Evolutionary conservation across 2,113 vertebrate genomes (phyloP).

Genomic region (Peromyscus leucopus): DNA sequence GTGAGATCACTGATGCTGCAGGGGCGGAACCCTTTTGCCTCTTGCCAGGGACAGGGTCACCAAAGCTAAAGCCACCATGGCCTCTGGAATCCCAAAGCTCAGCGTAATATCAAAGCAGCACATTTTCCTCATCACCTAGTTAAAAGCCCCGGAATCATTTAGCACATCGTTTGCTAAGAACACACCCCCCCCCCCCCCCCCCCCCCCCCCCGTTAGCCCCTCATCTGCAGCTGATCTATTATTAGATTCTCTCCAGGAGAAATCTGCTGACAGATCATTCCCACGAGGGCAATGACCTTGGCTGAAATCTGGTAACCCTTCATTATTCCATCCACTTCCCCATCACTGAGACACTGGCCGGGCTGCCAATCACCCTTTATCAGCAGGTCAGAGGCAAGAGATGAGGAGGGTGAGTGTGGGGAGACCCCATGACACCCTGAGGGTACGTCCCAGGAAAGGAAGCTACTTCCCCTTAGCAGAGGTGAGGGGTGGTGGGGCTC

Average conservation of each 20-base stretch:
- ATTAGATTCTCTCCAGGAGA: neutral
- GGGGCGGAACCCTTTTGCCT: neutral
- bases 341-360: neutral
- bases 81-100: neutral
- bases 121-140: neutral
- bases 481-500: fast-evolving
- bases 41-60: neutral
- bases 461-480: neutral
- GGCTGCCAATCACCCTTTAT: neutral
- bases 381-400: neutral
- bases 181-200: neutral
- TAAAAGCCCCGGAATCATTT: neutral
- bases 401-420: neutral
- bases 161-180: neutral
- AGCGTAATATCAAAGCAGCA: too few relatives aligned
- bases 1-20: neutral
- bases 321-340: neutral
- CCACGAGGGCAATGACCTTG: neutral
- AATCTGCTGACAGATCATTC: neutral
- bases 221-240: neutral
- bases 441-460: neutral
- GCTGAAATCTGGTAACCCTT: neutral
- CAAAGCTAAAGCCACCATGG: neutral
- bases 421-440: neutral
- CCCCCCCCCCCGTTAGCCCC: neutral